A percentile compares a stretch with the other conserved stretches of the same genome.
Evolutionary conservation across 2,888 invertebrate species (phyloP).

Genomic region (Pegoplata infirma): DNA sequence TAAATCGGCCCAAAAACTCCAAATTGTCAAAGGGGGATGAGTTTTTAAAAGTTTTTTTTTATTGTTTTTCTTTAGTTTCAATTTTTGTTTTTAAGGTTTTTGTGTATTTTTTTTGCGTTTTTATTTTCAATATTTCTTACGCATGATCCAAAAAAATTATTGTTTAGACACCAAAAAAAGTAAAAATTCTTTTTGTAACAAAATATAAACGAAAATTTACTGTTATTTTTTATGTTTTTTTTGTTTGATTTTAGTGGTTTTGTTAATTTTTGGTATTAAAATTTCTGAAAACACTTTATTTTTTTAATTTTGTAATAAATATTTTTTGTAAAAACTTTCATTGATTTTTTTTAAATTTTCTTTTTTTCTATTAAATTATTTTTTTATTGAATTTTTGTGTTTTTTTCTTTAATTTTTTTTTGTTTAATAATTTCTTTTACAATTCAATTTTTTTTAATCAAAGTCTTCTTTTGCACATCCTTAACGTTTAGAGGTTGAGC

Average conservation of each 20-base stretch:
- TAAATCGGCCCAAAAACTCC: conserved; percentile 7
- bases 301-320: conserved; percentile 1
- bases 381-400: neutral
- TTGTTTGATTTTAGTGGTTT: no score
- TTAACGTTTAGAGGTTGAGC: conserved; percentile 72
- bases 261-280: neutral
- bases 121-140: conserved; percentile 47
- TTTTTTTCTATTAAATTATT: conserved; percentile 14
- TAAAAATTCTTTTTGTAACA: conserved; percentile 26
- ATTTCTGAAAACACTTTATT: neutral
- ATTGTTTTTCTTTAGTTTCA: conserved; percentile 3
- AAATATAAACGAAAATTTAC: conserved; percentile 31
- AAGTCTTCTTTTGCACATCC: conserved; percentile 60
- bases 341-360: conserved; percentile 10
- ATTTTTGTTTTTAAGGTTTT: conserved; percentile 9
- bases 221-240: conserved; percentile 44
- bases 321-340: neutral
- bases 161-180: conserved; percentile 15
- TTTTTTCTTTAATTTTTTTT: conserved; percentile 15
- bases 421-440: conserved; percentile 8
- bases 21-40: conserved; percentile 5
- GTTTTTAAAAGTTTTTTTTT: neutral
- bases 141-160: conserved; percentile 45
- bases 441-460: conserved; percentile 30
- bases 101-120: conserved; percentile 23